Base-by-base conservation (phyloP, 2,888 invertebrate species). In the Adelphocoris suturalis region DNA sequence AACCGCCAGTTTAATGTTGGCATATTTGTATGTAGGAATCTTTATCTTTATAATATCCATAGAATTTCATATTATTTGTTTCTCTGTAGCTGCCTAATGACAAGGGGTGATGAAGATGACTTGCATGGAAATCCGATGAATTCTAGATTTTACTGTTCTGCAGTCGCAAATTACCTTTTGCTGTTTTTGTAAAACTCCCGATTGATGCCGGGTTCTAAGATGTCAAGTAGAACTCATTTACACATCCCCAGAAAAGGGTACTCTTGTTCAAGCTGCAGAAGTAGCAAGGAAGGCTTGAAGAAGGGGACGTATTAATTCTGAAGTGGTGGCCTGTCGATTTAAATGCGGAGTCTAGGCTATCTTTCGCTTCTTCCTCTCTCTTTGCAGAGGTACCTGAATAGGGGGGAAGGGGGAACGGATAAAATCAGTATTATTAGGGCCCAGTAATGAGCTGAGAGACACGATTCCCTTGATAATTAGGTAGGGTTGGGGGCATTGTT, bases 401-500 rank as follows among this genome's bases (percentile, higher is more conserved):
- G 61, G 37, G n/a, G 86, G 37, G 28, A 19, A 52, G 78, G 55
- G 37, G 48, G 46, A 23, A n/a, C 28, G 86, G 90, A 86, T 90
- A 90, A 90, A 90, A 90, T 85, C 85, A 90, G 90, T 80, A 90
- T 86, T 90, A 86, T 90, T 90, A 90, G 90, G 86, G 90, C 86
- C 75, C 86, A 80, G 90, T 90, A 90, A 90, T 90, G 90, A 90
- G 90, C 90, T 90, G 57, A 86, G 90, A 90, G 90, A 90, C 90
- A 90, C 90, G 90, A 90, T 90, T 82, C 90, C 68, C 86, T 82
- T 90, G 90, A 90, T 90, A 90, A 90, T 90, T 90, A 90, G 90
- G 90, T 85, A 82, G 90, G 75, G 82, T 68, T 75, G 89, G 89
- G 86, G 82, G 90, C 90, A 90, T 90, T 90, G 90, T 90, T 90